Conservation (phyloP, 2,113 vertebrate species). For the Nansenia antarctica region DNA sequence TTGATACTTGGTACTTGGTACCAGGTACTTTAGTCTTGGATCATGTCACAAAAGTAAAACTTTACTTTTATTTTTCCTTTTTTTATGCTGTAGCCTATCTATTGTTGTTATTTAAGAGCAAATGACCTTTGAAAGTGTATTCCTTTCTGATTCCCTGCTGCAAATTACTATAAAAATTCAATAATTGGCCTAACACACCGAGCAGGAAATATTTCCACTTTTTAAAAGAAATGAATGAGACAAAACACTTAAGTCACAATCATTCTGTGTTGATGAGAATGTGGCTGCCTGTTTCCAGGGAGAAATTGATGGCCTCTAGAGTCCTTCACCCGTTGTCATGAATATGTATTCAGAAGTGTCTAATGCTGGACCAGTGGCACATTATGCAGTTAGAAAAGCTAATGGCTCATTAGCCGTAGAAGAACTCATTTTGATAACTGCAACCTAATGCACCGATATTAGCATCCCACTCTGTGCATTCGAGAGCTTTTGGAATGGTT, state of each 20-base stretch:
- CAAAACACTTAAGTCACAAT: neutral
- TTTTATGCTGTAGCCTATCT: neutral
- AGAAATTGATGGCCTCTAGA: constrained; percentile 2
- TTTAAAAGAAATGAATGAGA: neutral
- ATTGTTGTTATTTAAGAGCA: neutral
- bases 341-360: constrained; percentile 55
- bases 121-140: too few species aligned
- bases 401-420: constrained; percentile 62
- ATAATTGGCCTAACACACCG: neutral
- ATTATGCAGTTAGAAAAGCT: constrained; percentile 66
- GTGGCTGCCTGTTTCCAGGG: constrained; percentile 19
- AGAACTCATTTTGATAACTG: constrained; percentile 70
- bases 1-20: too few species aligned
- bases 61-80: neutral
- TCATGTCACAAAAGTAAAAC: too few species aligned
- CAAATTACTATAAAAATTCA: neutral
- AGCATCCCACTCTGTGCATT: constrained; percentile 29
- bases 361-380: constrained; percentile 59
- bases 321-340: constrained; percentile 31
- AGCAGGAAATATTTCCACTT: neutral
- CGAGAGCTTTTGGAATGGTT: constrained; percentile 30
- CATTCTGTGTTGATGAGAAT: constrained; percentile 13
- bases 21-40: too few species aligned
- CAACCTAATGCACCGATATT: constrained; percentile 66
- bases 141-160: neutral